Conservation (phyloP, 2,113 vertebrate genomes). For the Tiliqua scincoides region DNA sequence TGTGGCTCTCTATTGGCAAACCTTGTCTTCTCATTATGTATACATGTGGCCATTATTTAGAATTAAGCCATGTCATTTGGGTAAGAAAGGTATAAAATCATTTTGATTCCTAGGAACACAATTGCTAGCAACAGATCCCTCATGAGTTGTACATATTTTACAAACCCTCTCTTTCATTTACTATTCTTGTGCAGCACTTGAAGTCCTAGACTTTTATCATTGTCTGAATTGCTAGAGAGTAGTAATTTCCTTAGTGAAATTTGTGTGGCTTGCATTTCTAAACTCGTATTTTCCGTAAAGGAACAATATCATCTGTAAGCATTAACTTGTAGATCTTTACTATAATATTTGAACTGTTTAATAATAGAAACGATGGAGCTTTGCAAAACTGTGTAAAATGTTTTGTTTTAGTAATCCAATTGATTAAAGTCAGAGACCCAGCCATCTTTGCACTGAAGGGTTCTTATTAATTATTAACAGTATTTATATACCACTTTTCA, state of each 20-base stretch:
- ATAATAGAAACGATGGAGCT: neutral
- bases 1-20: too few relatives aligned
- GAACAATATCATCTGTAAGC: neutral
- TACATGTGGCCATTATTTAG: neutral
- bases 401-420: neutral
- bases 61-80: neutral
- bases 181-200: too few relatives aligned
- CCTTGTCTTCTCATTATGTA: too few relatives aligned
- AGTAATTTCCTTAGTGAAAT: neutral
- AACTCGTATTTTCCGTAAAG: neutral
- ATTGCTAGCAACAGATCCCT: too few relatives aligned
- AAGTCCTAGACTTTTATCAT: too few relatives aligned
- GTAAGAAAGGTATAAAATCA: neutral
- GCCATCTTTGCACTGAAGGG: neutral
- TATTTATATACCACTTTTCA: too few relatives aligned
- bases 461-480: too few relatives aligned
- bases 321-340: constrained; percentile 21
- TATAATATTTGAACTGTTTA: constrained; percentile 12
- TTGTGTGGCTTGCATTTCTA: neutral
- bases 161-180: too few relatives aligned
- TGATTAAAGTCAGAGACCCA: neutral
- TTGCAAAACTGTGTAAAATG: neutral
- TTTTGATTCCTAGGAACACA: too few relatives aligned
- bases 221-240: too few relatives aligned
- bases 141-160: too few relatives aligned